phyloP scores from a whole-genome alignment of 2,888 invertebrate species.

The Diaperis boleti region DNA sequence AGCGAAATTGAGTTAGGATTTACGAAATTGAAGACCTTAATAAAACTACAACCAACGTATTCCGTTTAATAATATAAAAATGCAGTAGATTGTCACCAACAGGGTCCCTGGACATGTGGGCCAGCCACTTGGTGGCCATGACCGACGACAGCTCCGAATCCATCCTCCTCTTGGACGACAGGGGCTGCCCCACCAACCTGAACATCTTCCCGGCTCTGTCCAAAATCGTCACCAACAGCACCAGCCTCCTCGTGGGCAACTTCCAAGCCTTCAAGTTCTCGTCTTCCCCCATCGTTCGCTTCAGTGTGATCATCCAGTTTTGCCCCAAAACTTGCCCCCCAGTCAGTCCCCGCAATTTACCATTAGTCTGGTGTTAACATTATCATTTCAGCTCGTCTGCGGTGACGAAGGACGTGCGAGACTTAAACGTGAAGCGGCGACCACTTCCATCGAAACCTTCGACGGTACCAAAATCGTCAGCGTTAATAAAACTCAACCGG shows the following conservation, averaged over 20 bases:
- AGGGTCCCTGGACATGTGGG: constrained; percentile 73
- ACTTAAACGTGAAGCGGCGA: constrained; percentile 55
- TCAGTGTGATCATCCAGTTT: constrained; percentile 85
- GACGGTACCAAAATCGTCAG: constrained; percentile 53
- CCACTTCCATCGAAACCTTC: constrained; percentile 48
- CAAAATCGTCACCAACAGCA: constrained; percentile 60
- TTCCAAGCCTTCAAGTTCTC: constrained; percentile 92
- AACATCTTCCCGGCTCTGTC: constrained; percentile 68
- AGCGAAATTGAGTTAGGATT: too few relatives aligned
- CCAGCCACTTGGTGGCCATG: constrained; percentile 84
- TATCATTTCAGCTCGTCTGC: constrained; percentile 63
- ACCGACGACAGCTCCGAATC: constrained; percentile 82
- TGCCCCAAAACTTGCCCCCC: constrained; percentile 78
- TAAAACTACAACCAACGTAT: background rate
- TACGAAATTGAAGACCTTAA: background rate
- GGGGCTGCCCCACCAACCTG: constrained; percentile 84
- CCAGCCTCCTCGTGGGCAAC: constrained; percentile 69
- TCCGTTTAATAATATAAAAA: too few relatives aligned
- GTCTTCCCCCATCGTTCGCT: constrained; percentile 83
- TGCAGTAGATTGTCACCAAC: too few relatives aligned
- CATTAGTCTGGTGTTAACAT: background rate
- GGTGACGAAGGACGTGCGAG: constrained; percentile 61
- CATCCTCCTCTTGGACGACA: constrained; percentile 78
- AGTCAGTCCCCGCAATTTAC: constrained; percentile 64
- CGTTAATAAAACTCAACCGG: constrained; percentile 45